Conservation (phyloP, 2,797 vertebrate species). For the Sebastes matsubarae region DNA sequence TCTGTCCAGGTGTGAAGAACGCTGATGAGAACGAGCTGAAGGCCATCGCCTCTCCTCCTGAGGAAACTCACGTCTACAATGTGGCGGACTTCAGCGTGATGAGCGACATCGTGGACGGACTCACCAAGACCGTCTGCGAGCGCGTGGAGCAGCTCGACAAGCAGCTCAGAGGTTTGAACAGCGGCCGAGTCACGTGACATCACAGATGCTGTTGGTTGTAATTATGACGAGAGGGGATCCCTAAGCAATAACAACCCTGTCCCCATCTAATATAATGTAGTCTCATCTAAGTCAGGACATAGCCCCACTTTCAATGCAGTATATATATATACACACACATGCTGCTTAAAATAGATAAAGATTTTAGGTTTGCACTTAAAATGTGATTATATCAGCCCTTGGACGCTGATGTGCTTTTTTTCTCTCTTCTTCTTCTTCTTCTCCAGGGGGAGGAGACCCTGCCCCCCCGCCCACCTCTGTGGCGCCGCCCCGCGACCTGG, state of each 20-base stretch:
- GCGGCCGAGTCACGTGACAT: background rate
- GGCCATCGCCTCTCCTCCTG: slow-evolving; percentile 92
- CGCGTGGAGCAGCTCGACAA: slow-evolving; percentile 90
- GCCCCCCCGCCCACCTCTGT: slow-evolving; percentile 54
- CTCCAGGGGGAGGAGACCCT: slow-evolving; percentile 48
- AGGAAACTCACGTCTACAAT: slow-evolving; percentile 93
- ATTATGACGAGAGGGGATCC: slow-evolving; percentile 1
- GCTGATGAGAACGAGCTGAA: slow-evolving; percentile 93
- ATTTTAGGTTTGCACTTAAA: background rate
- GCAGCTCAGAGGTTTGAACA: slow-evolving; percentile 86
- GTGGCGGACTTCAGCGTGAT: slow-evolving; percentile 96
- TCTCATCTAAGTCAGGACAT: background rate
- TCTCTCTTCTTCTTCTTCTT: background rate
- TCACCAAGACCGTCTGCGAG: slow-evolving; percentile 90
- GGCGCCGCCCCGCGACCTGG: slow-evolving; percentile 85
- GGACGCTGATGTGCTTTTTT: background rate
- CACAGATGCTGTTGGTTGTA: background rate
- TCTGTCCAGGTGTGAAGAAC: slow-evolving; percentile 91
- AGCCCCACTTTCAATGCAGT: background rate
- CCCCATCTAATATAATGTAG: background rate
- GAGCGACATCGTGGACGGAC: slow-evolving; percentile 92
- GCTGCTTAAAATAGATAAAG: too few species aligned
- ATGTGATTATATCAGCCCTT: background rate
- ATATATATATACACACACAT: background rate
- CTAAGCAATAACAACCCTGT: background rate